Conservation (phyloP, 2,888 invertebrate species). For the Drosophila borborema region DNA sequence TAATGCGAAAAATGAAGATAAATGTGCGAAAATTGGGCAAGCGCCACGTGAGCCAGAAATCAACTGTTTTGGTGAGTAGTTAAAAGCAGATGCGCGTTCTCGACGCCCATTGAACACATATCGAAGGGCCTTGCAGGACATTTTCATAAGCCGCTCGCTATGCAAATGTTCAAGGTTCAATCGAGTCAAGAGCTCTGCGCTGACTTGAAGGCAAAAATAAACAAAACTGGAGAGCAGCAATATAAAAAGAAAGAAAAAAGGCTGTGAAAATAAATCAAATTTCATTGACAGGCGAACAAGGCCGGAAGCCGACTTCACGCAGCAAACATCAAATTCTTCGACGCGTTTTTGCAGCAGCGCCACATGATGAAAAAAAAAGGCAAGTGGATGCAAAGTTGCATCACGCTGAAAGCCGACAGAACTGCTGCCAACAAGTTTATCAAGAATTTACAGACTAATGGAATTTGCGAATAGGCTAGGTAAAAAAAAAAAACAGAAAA, state of each 20-base stretch:
- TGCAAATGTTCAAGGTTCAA: conserved; percentile 21
- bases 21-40: conserved; percentile 68
- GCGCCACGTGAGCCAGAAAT: conserved; percentile 34
- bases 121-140: conserved; percentile 11
- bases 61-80: conserved; percentile 14
- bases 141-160: conserved; percentile 36
- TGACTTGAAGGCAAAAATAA: conserved; percentile 15
- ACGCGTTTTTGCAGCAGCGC: background rate
- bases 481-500: conserved; percentile 6
- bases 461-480: conserved; percentile 42
- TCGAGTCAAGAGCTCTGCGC: conserved; percentile 1
- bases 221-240: conserved; percentile 9
- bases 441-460: conserved; percentile 55
- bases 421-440: conserved; percentile 37
- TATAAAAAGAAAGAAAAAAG: background rate
- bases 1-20: conserved; percentile 72
- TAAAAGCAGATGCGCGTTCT: conserved; percentile 19
- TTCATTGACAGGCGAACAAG: conserved; percentile 18
- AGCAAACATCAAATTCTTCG: conserved; percentile 10
- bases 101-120: background rate
- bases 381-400: conserved; percentile 27
- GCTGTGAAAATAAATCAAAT: conserved; percentile 19
- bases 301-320: background rate
- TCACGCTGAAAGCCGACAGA: conserved; percentile 22
- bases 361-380: conserved; percentile 12